Conservation (phyloP, 2,113 vertebrate species). For the Nerophis ophidion region DNA sequence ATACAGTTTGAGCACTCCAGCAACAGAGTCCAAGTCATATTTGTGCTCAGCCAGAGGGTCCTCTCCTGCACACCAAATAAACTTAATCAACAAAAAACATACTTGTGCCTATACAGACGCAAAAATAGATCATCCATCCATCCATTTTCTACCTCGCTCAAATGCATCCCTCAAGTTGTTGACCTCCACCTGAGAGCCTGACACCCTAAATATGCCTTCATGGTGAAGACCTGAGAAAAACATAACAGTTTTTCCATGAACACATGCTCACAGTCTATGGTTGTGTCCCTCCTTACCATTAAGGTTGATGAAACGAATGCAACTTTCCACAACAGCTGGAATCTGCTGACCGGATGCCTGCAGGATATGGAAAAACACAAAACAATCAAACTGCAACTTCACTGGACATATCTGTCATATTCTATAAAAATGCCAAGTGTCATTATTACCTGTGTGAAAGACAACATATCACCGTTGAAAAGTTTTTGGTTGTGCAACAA, state of each 20-base stretch:
- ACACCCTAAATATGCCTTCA: constrained; percentile 86
- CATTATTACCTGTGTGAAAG: constrained; percentile 72
- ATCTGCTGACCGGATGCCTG: constrained; percentile 71
- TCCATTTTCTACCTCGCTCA: constrained; percentile 72
- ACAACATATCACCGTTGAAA: constrained; percentile 74
- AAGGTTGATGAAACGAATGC: constrained; percentile 82
- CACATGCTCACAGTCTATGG: not conserved
- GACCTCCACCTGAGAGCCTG: constrained; percentile 77
- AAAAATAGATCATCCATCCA: not conserved
- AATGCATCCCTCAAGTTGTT: constrained; percentile 80
- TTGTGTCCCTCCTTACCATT: constrained; percentile 65
- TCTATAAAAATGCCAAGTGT: not conserved
- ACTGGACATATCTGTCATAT: not conserved
- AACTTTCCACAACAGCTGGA: constrained; percentile 80
- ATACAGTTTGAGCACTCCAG: constrained; percentile 83
- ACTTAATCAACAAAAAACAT: not conserved
- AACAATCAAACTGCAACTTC: not conserved
- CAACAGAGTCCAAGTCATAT: constrained; percentile 80
- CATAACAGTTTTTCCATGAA: not conserved
- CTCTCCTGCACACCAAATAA: constrained; percentile 66
- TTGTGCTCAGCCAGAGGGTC: constrained; percentile 71
- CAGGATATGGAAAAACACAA: not conserved
- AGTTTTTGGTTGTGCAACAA: constrained; percentile 73
- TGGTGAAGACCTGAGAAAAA: constrained; percentile 79
- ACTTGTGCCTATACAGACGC: constrained; percentile 73